These are phyloP conservation scores for Pocillopora damicornis DNA, from an alignment of 64 coral and sea anemone genomes.

Conservation along the genomic window DNA sequence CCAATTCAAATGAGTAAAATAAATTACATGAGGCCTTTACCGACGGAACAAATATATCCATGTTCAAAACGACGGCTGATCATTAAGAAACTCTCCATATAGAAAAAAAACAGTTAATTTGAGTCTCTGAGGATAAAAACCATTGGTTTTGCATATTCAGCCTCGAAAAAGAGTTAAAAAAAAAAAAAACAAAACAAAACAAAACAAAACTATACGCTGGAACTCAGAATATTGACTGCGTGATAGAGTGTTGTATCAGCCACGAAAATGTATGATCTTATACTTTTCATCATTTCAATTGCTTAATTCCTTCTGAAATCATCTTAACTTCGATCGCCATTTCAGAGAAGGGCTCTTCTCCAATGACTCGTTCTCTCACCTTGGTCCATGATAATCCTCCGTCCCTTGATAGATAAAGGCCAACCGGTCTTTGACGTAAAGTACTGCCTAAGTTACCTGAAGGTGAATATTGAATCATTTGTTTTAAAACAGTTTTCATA, in stretches of 20 bases:
- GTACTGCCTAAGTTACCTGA: slow-evolving; percentile 36
- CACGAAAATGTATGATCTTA: no score
- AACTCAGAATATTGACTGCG: no score
- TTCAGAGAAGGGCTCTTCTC: neutral
- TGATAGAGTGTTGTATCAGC: no score
- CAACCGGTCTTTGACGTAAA: neutral
- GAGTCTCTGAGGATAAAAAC: no score
- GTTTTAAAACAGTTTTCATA: neutral
- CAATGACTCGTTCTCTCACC: neutral
- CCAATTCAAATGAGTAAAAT: neutral
- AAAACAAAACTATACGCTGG: no score
- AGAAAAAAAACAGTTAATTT: no score
- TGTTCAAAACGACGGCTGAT: neutral
- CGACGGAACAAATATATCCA: neutral
- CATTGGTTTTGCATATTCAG: no score
- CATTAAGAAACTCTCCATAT: no score
- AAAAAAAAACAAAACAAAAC: no score
- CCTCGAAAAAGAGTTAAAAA: no score
- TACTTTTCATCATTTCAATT: neutral
- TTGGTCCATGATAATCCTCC: slow-evolving; percentile 60
- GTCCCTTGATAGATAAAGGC: slow-evolving; percentile 48
- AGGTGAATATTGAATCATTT: neutral
- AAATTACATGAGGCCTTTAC: neutral
- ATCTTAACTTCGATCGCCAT: neutral
- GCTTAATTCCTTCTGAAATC: neutral